Conservation (phyloP, 2,797 vertebrate genomes). For the Circus cinereus region DNA sequence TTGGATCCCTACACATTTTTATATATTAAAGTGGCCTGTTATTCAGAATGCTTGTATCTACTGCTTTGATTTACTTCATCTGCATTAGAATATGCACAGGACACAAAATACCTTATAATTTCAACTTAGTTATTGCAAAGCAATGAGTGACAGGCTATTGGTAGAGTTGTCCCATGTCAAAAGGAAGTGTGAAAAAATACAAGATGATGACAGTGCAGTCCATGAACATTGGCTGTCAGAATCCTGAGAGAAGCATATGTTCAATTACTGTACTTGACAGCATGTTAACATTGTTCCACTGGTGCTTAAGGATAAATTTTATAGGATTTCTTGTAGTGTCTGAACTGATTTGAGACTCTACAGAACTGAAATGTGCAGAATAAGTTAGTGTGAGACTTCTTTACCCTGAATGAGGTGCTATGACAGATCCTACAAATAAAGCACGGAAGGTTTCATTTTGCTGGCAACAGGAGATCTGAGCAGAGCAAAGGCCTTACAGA, state of each 20-base stretch:
- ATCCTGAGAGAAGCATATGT: background rate
- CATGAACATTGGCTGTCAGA: background rate
- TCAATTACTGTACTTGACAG: background rate
- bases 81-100: background rate
- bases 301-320: background rate
- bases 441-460: background rate
- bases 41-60: background rate
- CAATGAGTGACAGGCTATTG: background rate
- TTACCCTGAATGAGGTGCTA: conserved; percentile 52
- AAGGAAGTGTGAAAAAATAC: background rate
- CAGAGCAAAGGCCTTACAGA: conserved; percentile 38
- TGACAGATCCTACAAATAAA: conserved; percentile 43
- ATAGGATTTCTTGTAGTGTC: background rate
- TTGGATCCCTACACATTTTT: background rate
- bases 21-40: background rate
- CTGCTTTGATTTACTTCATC: background rate
- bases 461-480: background rate
- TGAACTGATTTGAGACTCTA: background rate
- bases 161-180: background rate
- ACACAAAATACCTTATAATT: background rate
- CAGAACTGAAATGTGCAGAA: background rate
- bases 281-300: background rate
- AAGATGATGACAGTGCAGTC: background rate
- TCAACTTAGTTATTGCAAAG: background rate
- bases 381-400: background rate